phyloP scores from a whole-genome alignment of 2,888 invertebrate species.

The Margaritifera margaritifera region DNA sequence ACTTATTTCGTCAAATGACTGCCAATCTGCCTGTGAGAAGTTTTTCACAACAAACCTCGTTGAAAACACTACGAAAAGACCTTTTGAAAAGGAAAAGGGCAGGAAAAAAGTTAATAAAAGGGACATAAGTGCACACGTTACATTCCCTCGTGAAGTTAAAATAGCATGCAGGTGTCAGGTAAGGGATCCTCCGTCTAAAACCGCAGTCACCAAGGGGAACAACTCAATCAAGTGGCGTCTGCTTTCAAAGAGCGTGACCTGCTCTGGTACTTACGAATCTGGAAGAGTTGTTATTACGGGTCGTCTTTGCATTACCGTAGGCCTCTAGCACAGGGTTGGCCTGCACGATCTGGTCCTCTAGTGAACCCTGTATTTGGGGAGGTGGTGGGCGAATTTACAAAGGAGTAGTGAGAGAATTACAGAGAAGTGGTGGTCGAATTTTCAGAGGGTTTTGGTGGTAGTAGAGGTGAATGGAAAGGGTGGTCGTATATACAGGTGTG shows the following conservation, averaged over 20 bases:
- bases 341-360: conserved; percentile 99
- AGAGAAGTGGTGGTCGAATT: neutral
- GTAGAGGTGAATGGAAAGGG: neutral
- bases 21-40: too few relatives aligned
- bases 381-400: neutral
- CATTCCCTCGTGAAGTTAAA: too few relatives aligned
- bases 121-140: too few relatives aligned
- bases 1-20: too few relatives aligned
- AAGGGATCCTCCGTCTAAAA: too few relatives aligned
- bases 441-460: too few relatives aligned
- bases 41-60: too few relatives aligned
- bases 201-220: too few relatives aligned
- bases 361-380: conserved; percentile 37
- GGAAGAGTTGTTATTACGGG: conserved; percentile 99
- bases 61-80: too few relatives aligned
- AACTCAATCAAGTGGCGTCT: neutral
- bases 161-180: too few relatives aligned
- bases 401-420: neutral
- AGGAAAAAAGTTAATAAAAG: too few relatives aligned
- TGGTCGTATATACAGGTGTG: neutral
- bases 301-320: conserved; percentile 71
- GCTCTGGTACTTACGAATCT: conserved; percentile 95
- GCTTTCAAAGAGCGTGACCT: neutral
- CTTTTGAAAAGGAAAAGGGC: too few relatives aligned
- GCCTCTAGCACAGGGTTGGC: conserved; percentile 82